Evolutionary conservation across 2,113 vertebrate genomes (phyloP), one percentile per base, ranked within the genome.

Genomic region (Catharus fuscescens): DNA sequence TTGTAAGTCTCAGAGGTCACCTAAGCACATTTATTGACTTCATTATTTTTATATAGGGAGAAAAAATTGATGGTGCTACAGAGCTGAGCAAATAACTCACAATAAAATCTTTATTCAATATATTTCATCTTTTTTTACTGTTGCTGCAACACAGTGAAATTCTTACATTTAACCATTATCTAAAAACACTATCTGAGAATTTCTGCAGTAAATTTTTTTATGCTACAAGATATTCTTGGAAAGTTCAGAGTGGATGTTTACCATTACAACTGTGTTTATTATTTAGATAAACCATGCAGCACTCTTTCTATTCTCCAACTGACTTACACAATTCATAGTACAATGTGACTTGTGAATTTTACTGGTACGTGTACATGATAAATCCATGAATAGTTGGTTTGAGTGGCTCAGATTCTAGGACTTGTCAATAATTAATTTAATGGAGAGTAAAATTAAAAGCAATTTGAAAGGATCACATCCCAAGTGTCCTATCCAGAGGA

Each of bases 21-120:
- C 93, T 97, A 97, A 97, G 88, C 44, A 71, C 86, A 80, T 95
- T 96, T 95, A 97, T 94, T 96, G 96, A 97, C 90, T 96, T 95
- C 94, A 93, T 96, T 97, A 97, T 96, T 97, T 96, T 96, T 96
- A 96, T 93, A 97, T 83, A 94, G 79, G 82, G 82, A 91, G 95
- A 93, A 96, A 88, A 95, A 96, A 97, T 67, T 94, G 94, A 96
- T 92, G 85, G 93, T 88, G 70, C 91, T 89, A 93, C 88, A 93
- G 90, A 90, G 79, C 94, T 88, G 92, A 97, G 94, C 71, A 96
- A 94, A 96, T 96, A 97, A 92, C 90, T 97, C 93, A 94, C 90
- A 96, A 96, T 97, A 96, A 96, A 97, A 96, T 93, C 90, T 88
- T 92, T 90, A 96, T 93, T 94, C 95, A 96, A 93, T 93, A 92